phyloP scores from a whole-genome alignment of 2,797 vertebrate species.

The Discoglossus pictus region DNA sequence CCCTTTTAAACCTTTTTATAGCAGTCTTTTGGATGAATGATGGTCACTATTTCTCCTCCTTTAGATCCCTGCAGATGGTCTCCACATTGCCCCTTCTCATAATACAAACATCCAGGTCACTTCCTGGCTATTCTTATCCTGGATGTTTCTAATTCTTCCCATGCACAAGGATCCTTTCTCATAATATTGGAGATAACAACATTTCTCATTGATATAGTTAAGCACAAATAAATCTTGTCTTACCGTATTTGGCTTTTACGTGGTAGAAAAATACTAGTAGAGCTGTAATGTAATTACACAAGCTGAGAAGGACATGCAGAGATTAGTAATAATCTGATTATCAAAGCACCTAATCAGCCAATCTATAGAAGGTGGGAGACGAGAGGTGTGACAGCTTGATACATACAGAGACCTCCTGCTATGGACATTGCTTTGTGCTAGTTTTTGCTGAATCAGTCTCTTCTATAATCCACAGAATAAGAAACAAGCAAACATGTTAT shows the following conservation, averaged over 20 bases:
- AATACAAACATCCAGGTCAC: too few species aligned
- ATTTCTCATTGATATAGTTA: background rate
- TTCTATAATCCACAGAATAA: background rate
- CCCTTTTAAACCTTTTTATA: too few species aligned
- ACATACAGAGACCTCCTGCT: background rate
- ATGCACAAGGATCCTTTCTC: too few species aligned
- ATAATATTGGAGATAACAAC: too few species aligned
- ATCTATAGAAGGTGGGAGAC: constrained; percentile 23
- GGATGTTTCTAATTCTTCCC: too few species aligned
- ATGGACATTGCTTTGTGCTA: constrained; percentile 33
- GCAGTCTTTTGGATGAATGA: too few species aligned
- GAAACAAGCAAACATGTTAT: too few species aligned
- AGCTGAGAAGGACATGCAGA: constrained; percentile 34
- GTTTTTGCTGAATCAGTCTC: constrained; percentile 33
- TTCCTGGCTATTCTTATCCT: too few species aligned
- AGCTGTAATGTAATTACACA: constrained; percentile 40
- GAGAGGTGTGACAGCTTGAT: constrained; percentile 2
- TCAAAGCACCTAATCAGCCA: constrained; percentile 33
- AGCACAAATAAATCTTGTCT: constrained; percentile 11
- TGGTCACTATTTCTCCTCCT: too few species aligned
- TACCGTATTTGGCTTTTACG: constrained; percentile 20
- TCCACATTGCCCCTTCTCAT: too few species aligned
- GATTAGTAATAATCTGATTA: constrained; percentile 44
- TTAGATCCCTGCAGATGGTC: too few species aligned
- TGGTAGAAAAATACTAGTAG: constrained; percentile 16